phyloP scores from a whole-genome alignment of 2,797 vertebrate genomes.

The Cephalopachus bancanus region DNA sequence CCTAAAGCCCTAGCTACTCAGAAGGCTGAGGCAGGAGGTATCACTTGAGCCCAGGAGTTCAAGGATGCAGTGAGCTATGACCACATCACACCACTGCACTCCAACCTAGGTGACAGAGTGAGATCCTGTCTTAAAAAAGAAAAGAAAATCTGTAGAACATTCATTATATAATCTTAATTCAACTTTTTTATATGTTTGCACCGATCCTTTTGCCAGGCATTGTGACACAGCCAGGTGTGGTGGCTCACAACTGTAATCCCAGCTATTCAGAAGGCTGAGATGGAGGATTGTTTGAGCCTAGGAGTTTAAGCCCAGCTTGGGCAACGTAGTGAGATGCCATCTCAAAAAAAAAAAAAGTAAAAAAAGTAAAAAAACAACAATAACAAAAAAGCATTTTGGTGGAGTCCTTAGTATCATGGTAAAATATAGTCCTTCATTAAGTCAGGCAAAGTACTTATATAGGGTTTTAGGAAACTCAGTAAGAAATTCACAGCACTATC shows the following conservation, averaged over 20 bases:
- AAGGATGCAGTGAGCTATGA: too few species aligned
- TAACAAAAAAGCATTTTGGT: neutral
- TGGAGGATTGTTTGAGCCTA: neutral
- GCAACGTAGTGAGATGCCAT: neutral
- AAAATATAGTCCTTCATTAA: neutral
- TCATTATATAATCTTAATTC: neutral
- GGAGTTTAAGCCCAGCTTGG: neutral
- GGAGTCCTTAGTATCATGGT: neutral
- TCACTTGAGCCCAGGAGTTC: too few species aligned
- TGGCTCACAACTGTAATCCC: neutral
- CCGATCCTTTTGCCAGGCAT: neutral
- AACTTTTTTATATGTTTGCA: conserved; percentile 28
- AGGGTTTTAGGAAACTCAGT: neutral
- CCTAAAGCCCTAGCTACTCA: too few species aligned
- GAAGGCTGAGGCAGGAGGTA: too few species aligned
- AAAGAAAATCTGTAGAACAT: neutral
- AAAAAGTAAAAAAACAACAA: neutral
- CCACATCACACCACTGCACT: too few species aligned
- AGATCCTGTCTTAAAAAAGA: neutral
- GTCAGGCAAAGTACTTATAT: neutral
- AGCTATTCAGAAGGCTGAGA: neutral
- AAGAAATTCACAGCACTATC: neutral
- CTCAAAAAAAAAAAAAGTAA: neutral
- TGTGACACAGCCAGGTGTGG: neutral
- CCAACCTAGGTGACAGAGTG: too few species aligned